A percentile compares a stretch with the other conserved stretches of the same genome.
phyloP scores from a whole-genome alignment of 2,797 vertebrate species.

The Molossus molossus region DNA sequence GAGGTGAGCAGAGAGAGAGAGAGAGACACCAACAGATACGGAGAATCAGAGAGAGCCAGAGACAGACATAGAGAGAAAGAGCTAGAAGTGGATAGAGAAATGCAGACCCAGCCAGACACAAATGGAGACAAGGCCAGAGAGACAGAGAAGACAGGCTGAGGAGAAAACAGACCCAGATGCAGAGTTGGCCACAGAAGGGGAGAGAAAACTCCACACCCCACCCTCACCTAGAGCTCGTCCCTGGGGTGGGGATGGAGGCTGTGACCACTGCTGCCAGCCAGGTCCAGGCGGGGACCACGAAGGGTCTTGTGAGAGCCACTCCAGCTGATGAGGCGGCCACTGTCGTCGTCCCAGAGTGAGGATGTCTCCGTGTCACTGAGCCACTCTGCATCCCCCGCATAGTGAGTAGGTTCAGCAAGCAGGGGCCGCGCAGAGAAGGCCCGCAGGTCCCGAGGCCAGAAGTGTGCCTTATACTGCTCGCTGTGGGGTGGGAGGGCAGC shows the following conservation, averaged over 20 bases:
- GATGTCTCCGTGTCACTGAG: slow-evolving; percentile 98
- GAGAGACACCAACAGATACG: not conserved
- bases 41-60: not conserved
- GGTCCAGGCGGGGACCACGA: slow-evolving; percentile 89
- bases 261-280: slow-evolving; percentile 74
- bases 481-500: slow-evolving; percentile 85
- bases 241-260: slow-evolving; percentile 89
- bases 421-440: slow-evolving; percentile 95
- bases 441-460: slow-evolving; percentile 93
- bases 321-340: slow-evolving; percentile 93
- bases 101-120: not conserved
- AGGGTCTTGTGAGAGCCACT: slow-evolving; percentile 95
- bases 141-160: not conserved
- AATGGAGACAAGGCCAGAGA: not conserved
- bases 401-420: slow-evolving; percentile 96
- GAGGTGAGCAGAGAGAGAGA: not conserved
- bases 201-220: not conserved
- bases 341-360: slow-evolving; percentile 97
- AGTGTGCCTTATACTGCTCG: slow-evolving; percentile 95
- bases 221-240: slow-evolving; percentile 93
- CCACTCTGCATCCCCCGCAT: slow-evolving; percentile 95
- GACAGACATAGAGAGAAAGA: not conserved
- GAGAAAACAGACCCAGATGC: not conserved
- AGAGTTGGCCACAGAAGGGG: not conserved
- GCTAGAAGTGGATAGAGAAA: not conserved